A percentile compares a stretch with the other conserved stretches of the same genome.
phyloP scores from a whole-genome alignment of 2,113 vertebrate species.

The Halcyon malimbica region DNA sequence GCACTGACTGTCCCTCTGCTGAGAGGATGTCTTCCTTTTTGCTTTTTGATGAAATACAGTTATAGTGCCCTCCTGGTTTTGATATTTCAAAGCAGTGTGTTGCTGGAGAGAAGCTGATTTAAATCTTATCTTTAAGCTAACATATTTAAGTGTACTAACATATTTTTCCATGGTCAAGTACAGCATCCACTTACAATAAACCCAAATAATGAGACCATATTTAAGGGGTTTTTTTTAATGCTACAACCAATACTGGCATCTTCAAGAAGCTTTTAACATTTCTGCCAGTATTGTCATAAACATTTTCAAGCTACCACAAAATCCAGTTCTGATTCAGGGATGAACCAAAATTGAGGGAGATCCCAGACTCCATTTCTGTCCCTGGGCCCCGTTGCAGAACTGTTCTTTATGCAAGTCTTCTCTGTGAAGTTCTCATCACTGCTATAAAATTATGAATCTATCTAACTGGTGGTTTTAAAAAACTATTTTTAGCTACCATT shows the following conservation, averaged over 20 bases:
- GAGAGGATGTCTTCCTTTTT: neutral
- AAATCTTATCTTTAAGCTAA: neutral
- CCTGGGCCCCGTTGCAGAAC: neutral
- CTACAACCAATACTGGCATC: neutral
- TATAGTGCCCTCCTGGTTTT: neutral
- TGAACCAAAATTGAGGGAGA: neutral
- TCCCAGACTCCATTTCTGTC: neutral
- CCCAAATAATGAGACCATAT: neutral
- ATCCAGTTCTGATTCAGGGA: neutral
- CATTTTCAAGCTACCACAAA: neutral
- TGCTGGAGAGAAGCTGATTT: neutral
- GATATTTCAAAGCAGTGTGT: neutral
- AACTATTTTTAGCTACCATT: neutral
- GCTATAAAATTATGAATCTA: neutral
- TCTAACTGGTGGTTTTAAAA: neutral
- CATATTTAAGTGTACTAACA: neutral
- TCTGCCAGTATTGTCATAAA: neutral
- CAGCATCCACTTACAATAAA: neutral
- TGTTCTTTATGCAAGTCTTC: neutral
- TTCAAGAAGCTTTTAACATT: neutral
- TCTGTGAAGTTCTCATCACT: neutral
- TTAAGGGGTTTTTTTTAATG: neutral
- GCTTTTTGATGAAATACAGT: neutral
- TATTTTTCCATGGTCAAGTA: neutral
- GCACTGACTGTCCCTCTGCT: neutral